Evolutionary conservation across 2,797 vertebrate species (phyloP), one percentile per base, ranked within the genome.

Genomic region (Arvicola amphibius): DNA sequence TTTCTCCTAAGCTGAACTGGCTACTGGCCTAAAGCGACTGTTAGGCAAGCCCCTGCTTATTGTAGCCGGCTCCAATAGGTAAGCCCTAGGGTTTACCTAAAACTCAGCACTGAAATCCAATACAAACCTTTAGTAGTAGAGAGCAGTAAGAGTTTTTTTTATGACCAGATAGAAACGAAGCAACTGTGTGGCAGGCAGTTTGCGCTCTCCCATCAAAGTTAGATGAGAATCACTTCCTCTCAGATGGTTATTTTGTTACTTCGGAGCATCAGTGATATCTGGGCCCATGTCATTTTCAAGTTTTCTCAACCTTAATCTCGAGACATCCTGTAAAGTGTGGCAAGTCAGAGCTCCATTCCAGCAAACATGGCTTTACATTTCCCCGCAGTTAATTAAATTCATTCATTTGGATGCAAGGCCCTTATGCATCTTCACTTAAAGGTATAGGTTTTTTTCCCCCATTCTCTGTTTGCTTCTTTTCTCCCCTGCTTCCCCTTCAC

Each of bases 221-320:
- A 53, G 46, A 73, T 71, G 84, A n/a, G 69, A 96, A 96, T 90
- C 86, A 83, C 88, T 92, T 94, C 92, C 74, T 94, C 73, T 96
- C 77, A 19, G 73, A 69, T n/a, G 88, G 77, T 96, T 90, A 88
- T 95, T 98, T 96, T 83, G 85, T 88, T 95, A 90, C 95, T 92
- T 96, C 51, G 69, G 69, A 69, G 90, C 56, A 90, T 93, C 46
- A 56, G 85, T 96, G 63, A 76, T 96, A 95, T 95, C 94, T 92
- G 90, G 88, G 87, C 87, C 87, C 92, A 88, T 63, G 87, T 89
- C 0, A 48, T 83, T 95, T 95, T 91, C 86, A 94, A 96, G 89
- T 93, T 97, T 95, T 92, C 71, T 93, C 91, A 87, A 19, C 80
- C 91, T 93, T 94, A 97, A 97, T 97, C 96, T 95, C 89, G 81